These are phyloP conservation scores for Meandrina meandrites DNA, from an alignment of 92 coral and sea anemone species.

Conservation along the genomic window DNA sequence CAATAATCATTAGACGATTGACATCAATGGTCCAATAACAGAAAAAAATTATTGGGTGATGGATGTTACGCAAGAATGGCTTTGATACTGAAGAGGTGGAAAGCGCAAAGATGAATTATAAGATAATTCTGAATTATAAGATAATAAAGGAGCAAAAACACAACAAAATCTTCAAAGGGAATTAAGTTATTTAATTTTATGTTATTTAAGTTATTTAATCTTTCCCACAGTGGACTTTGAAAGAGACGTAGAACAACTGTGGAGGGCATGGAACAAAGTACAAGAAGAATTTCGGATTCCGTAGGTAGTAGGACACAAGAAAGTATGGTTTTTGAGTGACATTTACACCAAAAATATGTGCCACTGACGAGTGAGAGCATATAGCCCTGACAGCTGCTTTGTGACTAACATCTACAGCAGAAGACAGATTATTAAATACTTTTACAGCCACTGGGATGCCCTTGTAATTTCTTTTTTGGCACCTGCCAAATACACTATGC, in stretches of 20 bases:
- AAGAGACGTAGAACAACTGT: conserved; percentile 26
- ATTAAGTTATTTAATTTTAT: too few relatives aligned
- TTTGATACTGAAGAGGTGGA: too few relatives aligned
- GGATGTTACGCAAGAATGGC: too few relatives aligned
- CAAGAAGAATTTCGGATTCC: conserved; percentile 17
- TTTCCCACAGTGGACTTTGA: conserved; percentile 27
- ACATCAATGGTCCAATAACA: too few relatives aligned
- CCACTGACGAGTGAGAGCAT: conserved; percentile 34
- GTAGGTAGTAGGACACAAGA: conserved; percentile 43
- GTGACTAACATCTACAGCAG: conserved; percentile 28
- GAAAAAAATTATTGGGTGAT: too few relatives aligned
- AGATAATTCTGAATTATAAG: too few relatives aligned
- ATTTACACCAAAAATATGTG: conserved; percentile 42
- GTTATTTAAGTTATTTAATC: too few relatives aligned
- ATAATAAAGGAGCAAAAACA: too few relatives aligned
- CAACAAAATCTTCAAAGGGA: too few relatives aligned
- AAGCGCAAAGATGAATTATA: too few relatives aligned
- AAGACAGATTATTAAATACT: conserved; percentile 23
- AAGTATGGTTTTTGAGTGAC: conserved; percentile 42
- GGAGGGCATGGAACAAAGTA: conserved; percentile 15
- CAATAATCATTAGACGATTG: too few relatives aligned
- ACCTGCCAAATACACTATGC: neutral
- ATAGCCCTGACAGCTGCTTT: conserved; percentile 28
- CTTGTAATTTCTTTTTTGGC: conserved; percentile 37
- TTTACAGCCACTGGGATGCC: conserved; percentile 47